Conservation (phyloP, 2,113 vertebrate genomes). For the Paratilapia polleni region DNA sequence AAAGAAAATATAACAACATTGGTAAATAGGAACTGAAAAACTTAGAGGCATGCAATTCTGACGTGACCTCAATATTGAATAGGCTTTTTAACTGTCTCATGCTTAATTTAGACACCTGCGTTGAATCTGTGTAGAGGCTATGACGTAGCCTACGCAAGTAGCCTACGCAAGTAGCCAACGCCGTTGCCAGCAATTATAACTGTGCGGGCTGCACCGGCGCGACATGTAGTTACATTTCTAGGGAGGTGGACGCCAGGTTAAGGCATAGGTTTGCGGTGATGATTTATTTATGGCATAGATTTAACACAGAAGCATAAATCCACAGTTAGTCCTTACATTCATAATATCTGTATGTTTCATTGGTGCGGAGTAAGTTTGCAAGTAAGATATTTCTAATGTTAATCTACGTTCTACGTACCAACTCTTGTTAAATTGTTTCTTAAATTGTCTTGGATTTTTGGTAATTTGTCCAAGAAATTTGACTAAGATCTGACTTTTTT, state of each 20-base stretch:
- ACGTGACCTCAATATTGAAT: no score
- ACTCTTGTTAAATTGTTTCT: neutral
- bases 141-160: rapidly evolving
- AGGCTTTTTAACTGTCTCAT: neutral
- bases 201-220: no score
- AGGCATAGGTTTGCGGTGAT: no score
- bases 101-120: neutral
- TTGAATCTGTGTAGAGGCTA: neutral
- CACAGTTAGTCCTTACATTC: neutral
- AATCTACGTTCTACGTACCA: rapidly evolving
- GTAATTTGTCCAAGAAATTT: neutral
- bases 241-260: no score
- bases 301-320: no score
- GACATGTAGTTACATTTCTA: no score
- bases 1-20: neutral
- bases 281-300: no score
- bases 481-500: neutral
- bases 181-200: no score
- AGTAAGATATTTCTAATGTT: neutral
- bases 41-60: neutral
- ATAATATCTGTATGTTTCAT: neutral
- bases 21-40: neutral
- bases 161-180: neutral
- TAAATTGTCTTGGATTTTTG: neutral
- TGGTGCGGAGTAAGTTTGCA: neutral